Percentiles rank a stretch among this genome's conserved stretches.
These are phyloP conservation scores for Lithophane socia DNA, from an alignment of 2,888 invertebrate species.

Conservation along the genomic window DNA sequence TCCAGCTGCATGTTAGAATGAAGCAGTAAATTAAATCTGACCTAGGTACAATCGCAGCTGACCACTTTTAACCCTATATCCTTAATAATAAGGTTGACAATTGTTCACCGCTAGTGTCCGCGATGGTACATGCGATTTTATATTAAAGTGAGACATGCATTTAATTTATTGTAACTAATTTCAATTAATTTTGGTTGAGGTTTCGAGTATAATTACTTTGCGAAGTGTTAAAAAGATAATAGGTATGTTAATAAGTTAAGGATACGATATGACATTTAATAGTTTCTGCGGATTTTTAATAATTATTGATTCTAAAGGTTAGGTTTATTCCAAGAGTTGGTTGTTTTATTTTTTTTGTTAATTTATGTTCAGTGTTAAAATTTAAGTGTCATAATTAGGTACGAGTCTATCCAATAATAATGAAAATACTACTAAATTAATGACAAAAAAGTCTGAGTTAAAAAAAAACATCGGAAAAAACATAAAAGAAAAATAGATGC, in stretches of 20 bases:
- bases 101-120: no score
- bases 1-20: constrained; percentile 38
- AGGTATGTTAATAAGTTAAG: not conserved
- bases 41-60: not conserved
- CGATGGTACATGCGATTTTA: not conserved
- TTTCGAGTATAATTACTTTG: not conserved
- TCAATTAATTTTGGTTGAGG: not conserved
- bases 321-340: no score
- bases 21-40: constrained; percentile 39
- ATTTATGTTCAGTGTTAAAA: no score
- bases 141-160: constrained; percentile 8
- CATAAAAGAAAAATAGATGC: not conserved
- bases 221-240: not conserved
- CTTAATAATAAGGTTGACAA: not conserved
- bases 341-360: no score
- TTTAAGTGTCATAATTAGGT: not conserved
- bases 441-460: not conserved
- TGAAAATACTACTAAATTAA: not conserved
- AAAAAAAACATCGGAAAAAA: not conserved
- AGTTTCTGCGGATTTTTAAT: not conserved
- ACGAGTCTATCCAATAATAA: not conserved
- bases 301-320: not conserved
- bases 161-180: not conserved
- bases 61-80: not conserved
- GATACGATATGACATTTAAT: no score